phyloP scores from a whole-genome alignment of 2,113 vertebrate genomes.

The Oreochromis niloticus region DNA sequence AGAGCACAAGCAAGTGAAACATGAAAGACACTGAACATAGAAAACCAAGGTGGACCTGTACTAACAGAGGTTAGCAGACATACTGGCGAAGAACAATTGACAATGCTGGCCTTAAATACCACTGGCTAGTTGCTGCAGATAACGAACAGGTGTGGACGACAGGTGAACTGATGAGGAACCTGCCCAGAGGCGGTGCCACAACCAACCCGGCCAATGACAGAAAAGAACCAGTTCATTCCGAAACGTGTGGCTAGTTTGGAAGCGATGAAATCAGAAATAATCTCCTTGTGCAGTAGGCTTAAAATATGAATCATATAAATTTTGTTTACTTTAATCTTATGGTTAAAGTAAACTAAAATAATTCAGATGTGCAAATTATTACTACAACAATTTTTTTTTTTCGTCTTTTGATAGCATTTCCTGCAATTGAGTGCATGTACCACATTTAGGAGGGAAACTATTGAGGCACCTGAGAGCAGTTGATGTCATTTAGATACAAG shows the following conservation, averaged over 20 bases:
- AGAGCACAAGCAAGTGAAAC: neutral
- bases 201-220: neutral
- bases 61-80: neutral
- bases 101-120: neutral
- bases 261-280: neutral
- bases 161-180: neutral
- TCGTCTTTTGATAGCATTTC: neutral
- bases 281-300: neutral
- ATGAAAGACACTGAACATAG: neutral
- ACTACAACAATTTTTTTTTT: neutral
- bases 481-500: neutral
- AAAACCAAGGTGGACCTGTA: neutral
- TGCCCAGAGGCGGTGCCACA: neutral
- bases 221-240: neutral
- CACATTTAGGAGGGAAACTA: neutral
- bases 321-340: neutral
- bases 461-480: neutral
- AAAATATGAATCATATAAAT: neutral
- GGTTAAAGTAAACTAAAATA: neutral
- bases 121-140: neutral
- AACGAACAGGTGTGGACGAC: neutral
- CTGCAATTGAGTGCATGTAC: neutral
- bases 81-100: neutral
- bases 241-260: neutral
- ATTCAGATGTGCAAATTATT: neutral